These are phyloP conservation scores for Meliscaeva auricollis DNA, from an alignment of 2,888 invertebrate species.

Conservation along the genomic window DNA sequence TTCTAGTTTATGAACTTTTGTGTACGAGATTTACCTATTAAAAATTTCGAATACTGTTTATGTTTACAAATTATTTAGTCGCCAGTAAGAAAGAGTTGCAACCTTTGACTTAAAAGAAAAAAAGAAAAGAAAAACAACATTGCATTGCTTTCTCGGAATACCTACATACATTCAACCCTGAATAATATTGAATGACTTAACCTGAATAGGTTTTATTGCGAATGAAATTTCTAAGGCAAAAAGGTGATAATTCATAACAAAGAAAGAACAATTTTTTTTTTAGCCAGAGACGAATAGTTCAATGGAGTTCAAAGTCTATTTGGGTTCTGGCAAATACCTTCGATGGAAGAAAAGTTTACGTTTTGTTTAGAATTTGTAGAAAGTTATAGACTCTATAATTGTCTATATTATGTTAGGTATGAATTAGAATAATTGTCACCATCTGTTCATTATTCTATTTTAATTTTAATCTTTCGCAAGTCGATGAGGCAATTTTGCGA, in stretches of 20 bases:
- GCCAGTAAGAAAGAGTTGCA: background rate
- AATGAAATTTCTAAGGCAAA: background rate
- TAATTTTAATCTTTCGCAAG: no score
- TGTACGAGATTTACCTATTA: slow-evolving; percentile 1
- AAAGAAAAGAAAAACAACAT: no score
- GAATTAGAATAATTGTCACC: no score
- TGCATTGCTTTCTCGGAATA: slow-evolving; percentile 9
- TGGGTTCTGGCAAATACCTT: no score
- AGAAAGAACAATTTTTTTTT: background rate
- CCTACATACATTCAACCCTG: background rate
- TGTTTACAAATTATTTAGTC: background rate
- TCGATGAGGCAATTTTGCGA: no score
- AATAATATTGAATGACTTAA: background rate
- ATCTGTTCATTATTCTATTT: no score
- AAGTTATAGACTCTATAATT: no score
- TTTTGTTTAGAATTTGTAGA: no score
- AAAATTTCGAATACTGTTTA: background rate
- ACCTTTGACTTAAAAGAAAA: slow-evolving; percentile 46
- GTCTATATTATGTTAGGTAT: no score
- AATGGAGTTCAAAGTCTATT: background rate
- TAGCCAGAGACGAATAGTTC: no score
- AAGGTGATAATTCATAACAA: background rate
- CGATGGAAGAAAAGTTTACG: no score
- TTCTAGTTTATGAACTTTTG: slow-evolving; percentile 53
- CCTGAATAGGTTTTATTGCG: background rate